phyloP scores from a whole-genome alignment of 37 sponge, comb jelly and placozoan genomes.

The Hexactinellida sp. region DNA sequence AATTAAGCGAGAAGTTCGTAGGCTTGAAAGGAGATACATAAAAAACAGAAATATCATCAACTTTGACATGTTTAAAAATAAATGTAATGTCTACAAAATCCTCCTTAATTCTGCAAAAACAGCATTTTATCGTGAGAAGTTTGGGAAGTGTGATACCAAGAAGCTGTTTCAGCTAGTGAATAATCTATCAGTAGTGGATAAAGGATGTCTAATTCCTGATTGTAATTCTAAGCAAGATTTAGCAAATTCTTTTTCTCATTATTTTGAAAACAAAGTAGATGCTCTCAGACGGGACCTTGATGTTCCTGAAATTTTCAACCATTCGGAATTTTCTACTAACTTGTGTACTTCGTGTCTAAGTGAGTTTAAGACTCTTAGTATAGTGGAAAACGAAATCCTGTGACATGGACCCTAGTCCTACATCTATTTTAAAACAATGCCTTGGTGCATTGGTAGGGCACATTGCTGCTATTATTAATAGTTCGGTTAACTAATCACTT shows the following conservation, averaged over 20 bases:
- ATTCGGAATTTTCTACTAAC: not conserved
- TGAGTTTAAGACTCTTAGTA: no score
- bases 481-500: not conserved
- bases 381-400: not conserved
- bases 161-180: not conserved
- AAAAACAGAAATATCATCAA: not conserved
- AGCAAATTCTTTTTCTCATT: not conserved
- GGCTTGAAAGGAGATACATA: not conserved
- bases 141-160: not conserved
- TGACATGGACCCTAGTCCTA: not conserved
- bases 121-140: not conserved
- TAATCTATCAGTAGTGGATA: not conserved
- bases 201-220: not conserved
- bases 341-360: not conserved
- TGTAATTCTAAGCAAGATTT: not conserved
- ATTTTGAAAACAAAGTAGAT: not conserved
- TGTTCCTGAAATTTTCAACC: not conserved
- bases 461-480: not conserved
- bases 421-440: not conserved
- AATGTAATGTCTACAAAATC: not conserved
- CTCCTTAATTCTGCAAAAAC: not conserved
- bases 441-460: not conserved
- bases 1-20: not conserved
- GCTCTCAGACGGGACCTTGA: not conserved
- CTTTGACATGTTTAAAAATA: not conserved